Base-by-base conservation (phyloP, 2,888 invertebrate species). In the Ethmia dodecea region DNA sequence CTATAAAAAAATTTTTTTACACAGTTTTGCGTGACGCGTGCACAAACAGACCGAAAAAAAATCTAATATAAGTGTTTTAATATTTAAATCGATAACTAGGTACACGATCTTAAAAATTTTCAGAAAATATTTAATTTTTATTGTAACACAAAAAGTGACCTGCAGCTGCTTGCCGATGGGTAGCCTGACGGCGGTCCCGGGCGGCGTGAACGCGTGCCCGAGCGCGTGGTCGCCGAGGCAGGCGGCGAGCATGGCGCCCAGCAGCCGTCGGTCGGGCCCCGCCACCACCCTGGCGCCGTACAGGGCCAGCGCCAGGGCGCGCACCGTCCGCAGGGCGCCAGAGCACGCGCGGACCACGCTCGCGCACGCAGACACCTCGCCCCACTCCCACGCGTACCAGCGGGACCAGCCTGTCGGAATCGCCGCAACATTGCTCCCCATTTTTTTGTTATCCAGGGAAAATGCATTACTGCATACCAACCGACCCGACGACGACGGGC, bases 331-430 rank as follows among this genome's bases (percentile, higher is more conserved):
- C 3, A 32, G 33, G 33, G 33, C 42, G 44, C 33, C 46, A 31
- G 49, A 54, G 34, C 60, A 58, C 9, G 51, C 44, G 13, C 63
- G 60, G 16, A 60, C 28, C 1, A 49, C 60, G 3, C 47, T 47
- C 32, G 59, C 55, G 39, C 66, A 16, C 43, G 70, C 64, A 16
- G 43, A 40, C 37, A 62, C 65, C 52, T 86, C 86, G 43, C 84
- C 78, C 86, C 86, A 86, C 48, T 78, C 83, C 79, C 86, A 86
- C 36, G 61, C 61, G 63, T 86, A 83, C 70, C 77, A 76, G 3
- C 59, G 69, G 33, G 69, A 72, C 86, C 86, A 86, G 9, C 86
- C 86, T 86, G 22, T n/a, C 9, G 22, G n/a, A n/a, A n/a, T n/a
- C n/a, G n/a, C n/a, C n/a, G n/a, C n/a, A n/a, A n/a, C n/a, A n/a